These are phyloP conservation scores for Chrysolina americana DNA, from an alignment of 2,888 invertebrate species.

Conservation along the genomic window DNA sequence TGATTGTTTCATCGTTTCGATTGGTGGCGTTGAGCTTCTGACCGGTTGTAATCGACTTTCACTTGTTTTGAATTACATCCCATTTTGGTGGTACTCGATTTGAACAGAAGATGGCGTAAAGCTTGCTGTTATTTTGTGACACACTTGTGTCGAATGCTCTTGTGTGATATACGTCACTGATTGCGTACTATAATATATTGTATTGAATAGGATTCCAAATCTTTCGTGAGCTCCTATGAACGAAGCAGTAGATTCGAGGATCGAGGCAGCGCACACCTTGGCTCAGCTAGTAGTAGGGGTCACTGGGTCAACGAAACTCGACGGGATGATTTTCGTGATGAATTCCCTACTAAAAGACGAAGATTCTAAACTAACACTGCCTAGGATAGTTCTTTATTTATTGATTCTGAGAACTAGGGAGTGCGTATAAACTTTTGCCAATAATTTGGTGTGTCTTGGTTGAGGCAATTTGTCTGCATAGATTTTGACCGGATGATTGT, in stretches of 20 bases:
- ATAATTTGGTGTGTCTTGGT: neutral
- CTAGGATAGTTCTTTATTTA: neutral
- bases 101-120: neutral
- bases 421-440: neutral
- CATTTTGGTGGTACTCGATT: conserved; percentile 5
- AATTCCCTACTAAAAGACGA: conserved; percentile 58
- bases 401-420: neutral
- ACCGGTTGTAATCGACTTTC: neutral
- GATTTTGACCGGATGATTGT: too few species aligned
- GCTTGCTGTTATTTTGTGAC: neutral
- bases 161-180: neutral
- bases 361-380: conserved; percentile 52
- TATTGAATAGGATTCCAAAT: conserved; percentile 59
- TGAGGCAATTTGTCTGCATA: neutral
- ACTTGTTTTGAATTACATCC: neutral
- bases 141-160: neutral
- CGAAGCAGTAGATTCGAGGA: conserved; percentile 53
- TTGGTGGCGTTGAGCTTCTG: neutral
- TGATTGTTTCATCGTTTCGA: neutral
- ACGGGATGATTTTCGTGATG: conserved; percentile 45
- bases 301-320: conserved; percentile 63
- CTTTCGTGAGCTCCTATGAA: conserved; percentile 62
- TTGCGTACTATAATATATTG: conserved; percentile 36
- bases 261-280: conserved; percentile 48
- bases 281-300: conserved; percentile 44